A percentile compares a stretch with the other conserved stretches of the same genome.
Evolutionary conservation across 2,113 vertebrate species (phyloP).

Genomic region (Actenoides hombroni): DNA sequence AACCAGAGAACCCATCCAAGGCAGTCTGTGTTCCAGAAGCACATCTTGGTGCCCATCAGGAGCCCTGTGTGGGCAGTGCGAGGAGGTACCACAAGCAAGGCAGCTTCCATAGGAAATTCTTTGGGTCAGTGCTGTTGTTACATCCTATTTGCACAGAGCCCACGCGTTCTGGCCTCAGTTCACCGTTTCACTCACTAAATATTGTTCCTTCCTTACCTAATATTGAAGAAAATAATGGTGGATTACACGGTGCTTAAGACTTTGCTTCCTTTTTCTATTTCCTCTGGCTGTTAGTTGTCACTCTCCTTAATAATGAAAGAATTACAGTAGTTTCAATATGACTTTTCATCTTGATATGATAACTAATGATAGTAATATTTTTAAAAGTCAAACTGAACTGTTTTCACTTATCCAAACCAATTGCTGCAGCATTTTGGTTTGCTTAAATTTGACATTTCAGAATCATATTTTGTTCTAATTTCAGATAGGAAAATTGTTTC

Average conservation of each 20-base stretch:
- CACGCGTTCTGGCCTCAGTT: not conserved
- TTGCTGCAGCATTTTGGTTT: conserved; percentile 7
- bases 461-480: conserved; percentile 32
- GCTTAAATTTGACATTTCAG: conserved; percentile 43
- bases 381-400: conserved; percentile 26
- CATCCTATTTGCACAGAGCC: not conserved
- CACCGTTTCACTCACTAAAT: not conserved
- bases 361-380: conserved; percentile 45
- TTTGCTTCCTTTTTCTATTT: not conserved
- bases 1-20: not conserved
- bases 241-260: not conserved
- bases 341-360: conserved; percentile 15
- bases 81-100: not conserved
- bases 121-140: not conserved
- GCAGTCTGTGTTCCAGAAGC: not conserved
- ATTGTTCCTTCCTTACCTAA: not conserved
- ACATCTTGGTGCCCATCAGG: not conserved
- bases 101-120: not conserved
- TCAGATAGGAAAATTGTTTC: conserved; percentile 59
- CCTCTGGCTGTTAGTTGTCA: not conserved
- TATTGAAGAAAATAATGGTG: not conserved
- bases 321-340: conserved; percentile 32
- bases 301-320: not conserved
- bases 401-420: conserved; percentile 55
- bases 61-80: not conserved